Percentiles rank a stretch among this genome's conserved stretches.
Evolutionary conservation across 1,140 invertebrate species (phyloP).

Genomic region (Babylonia areolata): DNA sequence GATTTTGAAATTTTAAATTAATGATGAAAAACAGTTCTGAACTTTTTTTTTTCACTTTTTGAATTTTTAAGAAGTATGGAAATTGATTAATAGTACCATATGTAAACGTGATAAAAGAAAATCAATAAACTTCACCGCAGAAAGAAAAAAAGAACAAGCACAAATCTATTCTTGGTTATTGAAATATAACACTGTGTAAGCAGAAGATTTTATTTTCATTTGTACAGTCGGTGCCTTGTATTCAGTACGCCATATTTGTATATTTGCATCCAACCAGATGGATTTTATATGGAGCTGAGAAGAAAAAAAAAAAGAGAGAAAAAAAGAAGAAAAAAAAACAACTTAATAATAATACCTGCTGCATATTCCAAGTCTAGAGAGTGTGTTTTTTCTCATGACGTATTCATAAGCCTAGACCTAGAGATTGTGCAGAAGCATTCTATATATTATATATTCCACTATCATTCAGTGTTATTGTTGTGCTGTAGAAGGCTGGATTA

Average conservation of each 20-base stretch:
- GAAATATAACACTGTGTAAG: not conserved
- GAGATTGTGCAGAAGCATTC: not conserved
- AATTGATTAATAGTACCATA: too few species aligned
- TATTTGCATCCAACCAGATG: constrained; percentile 7
- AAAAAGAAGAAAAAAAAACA: too few species aligned
- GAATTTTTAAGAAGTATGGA: too few species aligned
- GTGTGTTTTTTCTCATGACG: not conserved
- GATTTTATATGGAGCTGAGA: not conserved
- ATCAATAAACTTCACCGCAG: too few species aligned
- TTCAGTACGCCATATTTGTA: not conserved
- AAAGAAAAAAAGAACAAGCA: too few species aligned
- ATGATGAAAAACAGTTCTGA: too few species aligned
- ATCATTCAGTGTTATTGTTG: constrained; percentile 9
- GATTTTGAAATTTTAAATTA: too few species aligned
- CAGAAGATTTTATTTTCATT: not conserved
- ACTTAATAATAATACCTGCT: not conserved
- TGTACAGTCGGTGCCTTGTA: constrained; percentile 2
- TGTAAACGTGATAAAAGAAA: too few species aligned
- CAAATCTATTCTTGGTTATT: too few species aligned
- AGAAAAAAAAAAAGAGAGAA: not conserved
- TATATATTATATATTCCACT: too few species aligned
- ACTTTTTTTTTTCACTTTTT: too few species aligned
- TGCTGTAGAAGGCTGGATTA: not conserved
- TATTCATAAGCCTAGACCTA: not conserved
- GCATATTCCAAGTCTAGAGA: not conserved